Evolutionary conservation across 2,113 vertebrate species (phyloP), one percentile per base, ranked within the genome.

Genomic region (Butorides virescens): DNA sequence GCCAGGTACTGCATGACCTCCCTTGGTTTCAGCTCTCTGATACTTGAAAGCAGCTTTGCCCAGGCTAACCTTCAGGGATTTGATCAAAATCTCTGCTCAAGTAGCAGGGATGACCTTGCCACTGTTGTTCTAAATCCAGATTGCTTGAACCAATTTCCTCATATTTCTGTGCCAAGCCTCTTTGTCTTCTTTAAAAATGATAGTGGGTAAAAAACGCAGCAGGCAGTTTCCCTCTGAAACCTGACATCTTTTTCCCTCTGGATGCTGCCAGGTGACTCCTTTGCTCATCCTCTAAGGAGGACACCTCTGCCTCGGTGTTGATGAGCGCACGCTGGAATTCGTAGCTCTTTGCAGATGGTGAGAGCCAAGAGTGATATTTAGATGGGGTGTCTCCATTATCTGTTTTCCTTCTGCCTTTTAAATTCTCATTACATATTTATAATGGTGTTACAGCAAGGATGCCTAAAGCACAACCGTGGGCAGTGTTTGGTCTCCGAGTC

Each of bases 401-500:
- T 86, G 1, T 87, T 93, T 91, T 63, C 86, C 73, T 91, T 86
- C 82, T 92, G 72, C 88, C 76, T 81, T 94, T 94, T 93, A 78
- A 87, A 78, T 46, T 53, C 91, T 86, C 79, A 75, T 93, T 93
- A 61, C 16, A 1, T 92, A 96, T 96, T 95, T 94, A 96, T 93
- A 59, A 36, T 47, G 82, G 75, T 94, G 90, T 93, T 96, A 19
- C 0, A 78, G 68, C 88, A 81, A 26, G 81, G 84, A 66, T 91
- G 86, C 92, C 93, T 86, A 22, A 73, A 94, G 93, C 93, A 73
- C 91, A 65, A 55, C 92, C 22, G 0, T 27, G 73, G 95, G 92
- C 75, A 61, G 17, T 21, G 53, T 75, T 94, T 88, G 72, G 91
- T 84, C 72, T 61, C 88, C 10, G 59, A 78, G 59, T 95, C 95